These are phyloP conservation scores for Diplodus sargus DNA, from an alignment of 2,797 vertebrate genomes.

Conservation along the genomic window DNA sequence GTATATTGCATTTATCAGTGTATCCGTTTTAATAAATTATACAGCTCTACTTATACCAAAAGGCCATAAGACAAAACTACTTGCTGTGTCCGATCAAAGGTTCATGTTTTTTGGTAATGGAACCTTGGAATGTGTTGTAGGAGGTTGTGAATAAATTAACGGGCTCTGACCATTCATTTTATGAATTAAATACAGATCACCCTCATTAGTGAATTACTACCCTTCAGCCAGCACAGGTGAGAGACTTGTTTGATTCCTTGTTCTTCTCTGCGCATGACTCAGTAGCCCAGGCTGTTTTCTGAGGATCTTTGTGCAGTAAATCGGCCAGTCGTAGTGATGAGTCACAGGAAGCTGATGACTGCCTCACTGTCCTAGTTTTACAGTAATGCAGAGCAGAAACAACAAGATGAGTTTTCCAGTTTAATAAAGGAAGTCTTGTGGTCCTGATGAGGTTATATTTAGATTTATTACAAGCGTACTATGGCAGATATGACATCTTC, in stretches of 20 bases:
- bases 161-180: not conserved
- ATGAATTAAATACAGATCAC: not conserved
- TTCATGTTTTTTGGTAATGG: not conserved
- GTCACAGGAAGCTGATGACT: slow-evolving; percentile 54
- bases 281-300: slow-evolving; percentile 27
- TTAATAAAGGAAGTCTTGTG: slow-evolving; percentile 22
- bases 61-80: too few species aligned
- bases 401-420: slow-evolving; percentile 33
- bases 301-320: slow-evolving; percentile 47
- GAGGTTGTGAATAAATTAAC: not conserved
- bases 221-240: slow-evolving; percentile 18
- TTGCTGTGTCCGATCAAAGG: not conserved
- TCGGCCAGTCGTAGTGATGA: slow-evolving; percentile 50
- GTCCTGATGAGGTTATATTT: slow-evolving; percentile 40
- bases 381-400: slow-evolving; percentile 28
- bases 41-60: too few species aligned
- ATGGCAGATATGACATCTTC: not conserved
- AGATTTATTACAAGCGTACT: not conserved
- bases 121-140: not conserved
- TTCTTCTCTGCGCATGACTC: slow-evolving; percentile 33
- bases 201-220: slow-evolving; percentile 10
- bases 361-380: slow-evolving; percentile 55
- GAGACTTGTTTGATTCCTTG: slow-evolving; percentile 4
- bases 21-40: too few species aligned
- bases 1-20: too few species aligned